Base-by-base conservation (phyloP, 2,888 invertebrate genomes). In the Apocheima hispidaria region DNA sequence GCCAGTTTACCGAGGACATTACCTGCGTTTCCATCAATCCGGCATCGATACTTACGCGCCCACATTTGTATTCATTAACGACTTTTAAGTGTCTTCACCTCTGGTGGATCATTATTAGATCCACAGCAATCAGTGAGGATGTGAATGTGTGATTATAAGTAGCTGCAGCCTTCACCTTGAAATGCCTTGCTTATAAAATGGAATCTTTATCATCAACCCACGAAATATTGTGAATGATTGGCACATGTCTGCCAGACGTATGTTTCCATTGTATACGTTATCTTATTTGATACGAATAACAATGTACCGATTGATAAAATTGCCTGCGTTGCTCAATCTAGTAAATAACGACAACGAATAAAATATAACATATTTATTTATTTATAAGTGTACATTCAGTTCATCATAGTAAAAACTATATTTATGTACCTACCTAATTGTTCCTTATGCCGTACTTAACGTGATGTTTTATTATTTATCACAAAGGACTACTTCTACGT, bases 1-100 rank as follows among this genome's bases (percentile, higher is more conserved):
- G 88, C 90, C 73, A 82, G 90, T 91, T 91, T 89, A n/a, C 44
- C 83, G 90, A 91, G 91, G 91, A 88, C 90, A 88, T 82, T 30
- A 20, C 28, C 10, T 41, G 30, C 79, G 75, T 80, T 82, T 81
- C 75, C 76, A 80, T 73, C 82, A 82, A 82, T 81, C 70, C 77
- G 72, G 65, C 75, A 73, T 76, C 76, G 78, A 78, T 80, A n/a
- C n/a, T n/a, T 69, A 67, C 74, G 71, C 76, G 74, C 77, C 76
- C 71, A 74, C 74, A 48, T 36, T 48, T 57, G 62, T 61, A 66
- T 65, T 50, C 55, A 65, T 65, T 66, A 60, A 60, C 59, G 46
- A 57, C 65, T 73, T 59, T 44, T 64, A 67, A 66, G 49, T 63
- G 52, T 56, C 60, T 49, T 44, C 48, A 61, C 63, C 38, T 54